These are phyloP conservation scores for Formica exsecta DNA, from an alignment of 1,140 invertebrate species.

Conservation along the genomic window DNA sequence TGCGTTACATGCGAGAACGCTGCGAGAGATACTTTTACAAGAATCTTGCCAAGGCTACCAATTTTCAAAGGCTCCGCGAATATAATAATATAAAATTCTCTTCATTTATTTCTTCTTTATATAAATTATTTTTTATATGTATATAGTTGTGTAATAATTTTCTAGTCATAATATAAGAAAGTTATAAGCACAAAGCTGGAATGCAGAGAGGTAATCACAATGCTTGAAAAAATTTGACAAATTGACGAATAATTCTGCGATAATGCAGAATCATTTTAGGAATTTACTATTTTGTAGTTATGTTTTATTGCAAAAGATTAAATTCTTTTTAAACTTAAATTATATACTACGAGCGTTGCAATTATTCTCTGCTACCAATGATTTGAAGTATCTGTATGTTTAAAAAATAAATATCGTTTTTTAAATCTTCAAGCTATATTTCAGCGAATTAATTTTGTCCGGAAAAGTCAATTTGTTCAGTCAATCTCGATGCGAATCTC, in stretches of 20 bases:
- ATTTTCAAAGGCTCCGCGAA: slow-evolving; percentile 21
- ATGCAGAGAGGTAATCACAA: not conserved
- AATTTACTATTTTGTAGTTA: not conserved
- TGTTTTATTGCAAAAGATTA: not conserved
- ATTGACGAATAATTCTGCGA: not conserved
- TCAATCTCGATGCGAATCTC: not conserved
- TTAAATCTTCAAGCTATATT: slow-evolving; percentile 6
- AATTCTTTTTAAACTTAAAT: not conserved
- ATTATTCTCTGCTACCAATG: not conserved
- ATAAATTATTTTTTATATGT: not conserved
- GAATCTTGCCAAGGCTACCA: not conserved
- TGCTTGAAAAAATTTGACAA: not conserved
- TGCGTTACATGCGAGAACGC: slow-evolving; percentile 35
- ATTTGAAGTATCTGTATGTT: not conserved
- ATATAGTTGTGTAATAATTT: not conserved
- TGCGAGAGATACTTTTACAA: slow-evolving; percentile 7
- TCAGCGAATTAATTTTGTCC: not conserved
- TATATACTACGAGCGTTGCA: too few species aligned
- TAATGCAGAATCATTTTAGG: not conserved
- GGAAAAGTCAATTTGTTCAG: slow-evolving; percentile 11
- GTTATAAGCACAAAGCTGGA: not conserved
- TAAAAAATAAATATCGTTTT: not conserved
- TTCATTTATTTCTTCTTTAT: not conserved
- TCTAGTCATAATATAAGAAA: not conserved
- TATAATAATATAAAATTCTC: slow-evolving; percentile 25